Evolutionary conservation across 1,140 invertebrate genomes (phyloP), one percentile per base, ranked within the genome.

Genomic region (Sitobion miscanthi): DNA sequence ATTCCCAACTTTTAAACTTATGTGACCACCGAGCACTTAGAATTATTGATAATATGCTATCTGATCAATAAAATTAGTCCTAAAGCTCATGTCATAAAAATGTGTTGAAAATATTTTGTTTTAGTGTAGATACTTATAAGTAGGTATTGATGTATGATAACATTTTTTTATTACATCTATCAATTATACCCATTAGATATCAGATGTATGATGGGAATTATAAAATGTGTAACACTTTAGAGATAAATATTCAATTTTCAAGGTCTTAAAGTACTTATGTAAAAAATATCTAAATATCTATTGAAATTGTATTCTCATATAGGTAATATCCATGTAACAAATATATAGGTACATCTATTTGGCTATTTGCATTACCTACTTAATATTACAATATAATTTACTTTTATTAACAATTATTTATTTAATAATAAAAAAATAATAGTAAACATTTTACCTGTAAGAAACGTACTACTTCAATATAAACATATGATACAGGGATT

Each of bases 401-500:
- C 0, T 30, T 35, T 6, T 77, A 69, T 77, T 77, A 54, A 35
- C 1, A 2, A n/a, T 77, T 77, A 69, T 77, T n/a, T n/a, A 30
- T 77, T 77, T 77, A 77, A 77, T 77, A 77, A n/a, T n/a, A 77
- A 77, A 3, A 47, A 77, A n/a, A 17, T 2, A n/a, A 77, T n/a
- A 85, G 25, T 25, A 42, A 52, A 49, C 6, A 30, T 45, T 95
- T 96, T 95, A 97, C 96, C 96, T 98, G 98, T 94, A 98, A 96
- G 95, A 99, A 99, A 94, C 99, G 96, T 35, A 99, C 99, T 90
- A 99, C 97, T 96, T 99, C 99, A 62, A 99, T 96, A 1, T 99
- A 99, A n/a, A 99, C 99, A 97, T 99, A 95, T 91, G 98, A 99
- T 95, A 99, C 99, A 30, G 99, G 99, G 95, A 99, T 99, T 91